phyloP scores from a whole-genome alignment of 2,113 vertebrate genomes.

The Festucalex cinctus region DNA sequence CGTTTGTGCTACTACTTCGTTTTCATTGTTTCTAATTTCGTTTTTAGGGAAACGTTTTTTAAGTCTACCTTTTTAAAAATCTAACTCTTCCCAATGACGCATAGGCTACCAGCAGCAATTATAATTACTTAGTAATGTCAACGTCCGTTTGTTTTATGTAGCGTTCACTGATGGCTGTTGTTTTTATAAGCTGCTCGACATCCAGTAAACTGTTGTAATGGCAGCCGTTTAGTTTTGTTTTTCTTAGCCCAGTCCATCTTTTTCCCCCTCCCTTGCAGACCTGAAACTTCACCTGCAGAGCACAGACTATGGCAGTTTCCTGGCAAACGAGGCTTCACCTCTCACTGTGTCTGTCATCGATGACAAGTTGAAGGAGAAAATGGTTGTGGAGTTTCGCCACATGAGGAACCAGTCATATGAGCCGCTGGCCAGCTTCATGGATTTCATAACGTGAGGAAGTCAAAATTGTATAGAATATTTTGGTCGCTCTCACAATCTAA shows the following conservation, averaged over 20 bases:
- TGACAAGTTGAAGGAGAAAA: constrained; percentile 98
- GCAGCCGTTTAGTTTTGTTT: neutral
- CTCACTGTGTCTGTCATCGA: constrained; percentile 95
- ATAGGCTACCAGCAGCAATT: too few species aligned
- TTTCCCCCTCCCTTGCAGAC: constrained; percentile 70
- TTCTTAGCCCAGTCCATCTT: neutral
- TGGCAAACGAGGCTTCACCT: constrained; percentile 93
- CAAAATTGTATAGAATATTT: neutral
- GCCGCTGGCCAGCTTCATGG: constrained; percentile 93
- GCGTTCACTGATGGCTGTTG: neutral
- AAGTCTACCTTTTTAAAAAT: too few species aligned
- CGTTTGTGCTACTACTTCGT: too few species aligned
- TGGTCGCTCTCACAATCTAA: neutral
- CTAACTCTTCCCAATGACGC: too few species aligned
- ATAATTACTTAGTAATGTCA: too few species aligned
- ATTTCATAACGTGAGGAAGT: constrained; percentile 85
- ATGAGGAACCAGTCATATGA: constrained; percentile 98
- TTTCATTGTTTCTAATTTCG: too few species aligned
- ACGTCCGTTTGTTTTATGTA: too few species aligned
- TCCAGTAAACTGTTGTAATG: neutral
- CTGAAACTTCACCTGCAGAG: constrained; percentile 96
- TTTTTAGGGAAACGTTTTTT: too few species aligned
- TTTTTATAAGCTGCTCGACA: neutral
- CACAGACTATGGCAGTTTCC: constrained; percentile 96
- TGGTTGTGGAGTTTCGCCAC: constrained; percentile 97